A percentile compares a stretch with the other conserved stretches of the same genome.
phyloP scores from a whole-genome alignment of 2,888 invertebrate genomes.

The Schizotus pectinicornis region DNA sequence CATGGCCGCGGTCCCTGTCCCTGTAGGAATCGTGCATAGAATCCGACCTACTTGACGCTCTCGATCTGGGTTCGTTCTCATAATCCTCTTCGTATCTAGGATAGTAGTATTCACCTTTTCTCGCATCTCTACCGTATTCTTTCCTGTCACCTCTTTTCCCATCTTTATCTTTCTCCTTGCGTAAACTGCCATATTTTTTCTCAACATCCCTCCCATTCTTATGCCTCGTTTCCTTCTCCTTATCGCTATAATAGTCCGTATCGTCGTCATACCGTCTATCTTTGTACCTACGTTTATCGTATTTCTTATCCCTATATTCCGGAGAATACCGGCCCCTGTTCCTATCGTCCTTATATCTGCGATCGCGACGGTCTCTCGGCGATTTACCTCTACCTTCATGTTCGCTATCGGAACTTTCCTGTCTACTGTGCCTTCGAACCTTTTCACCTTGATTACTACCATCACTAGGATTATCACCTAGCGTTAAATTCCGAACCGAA shows the following conservation, averaged over 20 bases:
- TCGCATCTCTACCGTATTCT: slow-evolving; percentile 48
- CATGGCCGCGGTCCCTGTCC: slow-evolving; percentile 45
- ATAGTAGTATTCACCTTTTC: slow-evolving; percentile 48
- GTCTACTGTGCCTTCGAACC: slow-evolving; percentile 40
- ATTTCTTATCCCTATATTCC: slow-evolving; percentile 47
- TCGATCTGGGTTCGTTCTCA: slow-evolving; percentile 49
- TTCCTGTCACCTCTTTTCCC: slow-evolving; percentile 46
- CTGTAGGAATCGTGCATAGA: slow-evolving; percentile 56
- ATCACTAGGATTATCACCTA: slow-evolving; percentile 51
- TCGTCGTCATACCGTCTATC: slow-evolving; percentile 69
- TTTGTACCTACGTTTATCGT: slow-evolving; percentile 55
- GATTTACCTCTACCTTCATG: slow-evolving; percentile 36
- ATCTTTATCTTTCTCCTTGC: slow-evolving; percentile 56
- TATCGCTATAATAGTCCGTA: slow-evolving; percentile 70
- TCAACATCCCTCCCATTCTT: slow-evolving; percentile 55
- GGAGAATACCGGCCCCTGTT: slow-evolving; percentile 49
- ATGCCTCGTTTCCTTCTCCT: slow-evolving; percentile 63
- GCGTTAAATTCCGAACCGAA: slow-evolving; percentile 53
- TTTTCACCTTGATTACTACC: slow-evolving; percentile 30
- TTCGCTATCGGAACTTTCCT: slow-evolving; percentile 54
- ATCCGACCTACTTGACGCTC: slow-evolving; percentile 58
- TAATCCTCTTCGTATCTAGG: slow-evolving; percentile 55
- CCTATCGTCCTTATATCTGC: slow-evolving; percentile 39
- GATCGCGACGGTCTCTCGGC: slow-evolving; percentile 35
- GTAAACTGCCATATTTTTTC: slow-evolving; percentile 53